Conservation (phyloP, 2,797 vertebrate species). For the Acanthurus tractus region DNA sequence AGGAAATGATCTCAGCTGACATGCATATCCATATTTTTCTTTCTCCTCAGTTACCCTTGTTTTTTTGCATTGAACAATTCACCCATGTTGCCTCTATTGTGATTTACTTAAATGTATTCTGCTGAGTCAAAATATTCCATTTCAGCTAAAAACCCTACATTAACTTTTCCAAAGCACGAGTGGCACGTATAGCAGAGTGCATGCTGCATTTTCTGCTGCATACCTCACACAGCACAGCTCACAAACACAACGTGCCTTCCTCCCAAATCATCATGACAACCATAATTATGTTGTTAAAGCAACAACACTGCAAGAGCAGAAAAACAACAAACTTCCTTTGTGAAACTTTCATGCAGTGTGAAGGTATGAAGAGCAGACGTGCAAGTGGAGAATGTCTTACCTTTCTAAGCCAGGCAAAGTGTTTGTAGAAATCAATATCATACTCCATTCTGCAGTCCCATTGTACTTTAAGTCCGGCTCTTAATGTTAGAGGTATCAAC, state of each 20-base stretch:
- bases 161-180: not conserved
- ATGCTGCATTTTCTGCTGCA: conserved; percentile 32
- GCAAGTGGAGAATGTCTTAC: conserved; percentile 86
- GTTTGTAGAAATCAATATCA: conserved; percentile 97
- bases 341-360: conserved; percentile 23
- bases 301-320: conserved; percentile 26
- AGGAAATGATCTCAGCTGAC: conserved; percentile 58
- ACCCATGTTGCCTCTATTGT: not conserved
- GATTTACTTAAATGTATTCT: not conserved
- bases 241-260: conserved; percentile 49
- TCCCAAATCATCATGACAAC: conserved; percentile 43
- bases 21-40: conserved; percentile 42
- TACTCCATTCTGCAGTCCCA: conserved; percentile 96
- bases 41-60: conserved; percentile 10
- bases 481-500: conserved; percentile 65
- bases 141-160: not conserved
- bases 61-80: conserved; percentile 2
- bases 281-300: conserved; percentile 43
- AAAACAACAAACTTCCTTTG: conserved; percentile 15
- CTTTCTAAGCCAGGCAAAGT: conserved; percentile 97
- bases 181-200: not conserved
- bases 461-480: conserved; percentile 85
- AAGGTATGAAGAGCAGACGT: conserved; percentile 51
- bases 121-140: not conserved
- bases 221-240: conserved; percentile 12